Conservation (phyloP, 2,797 vertebrate species). For the Glossophaga mutica region DNA sequence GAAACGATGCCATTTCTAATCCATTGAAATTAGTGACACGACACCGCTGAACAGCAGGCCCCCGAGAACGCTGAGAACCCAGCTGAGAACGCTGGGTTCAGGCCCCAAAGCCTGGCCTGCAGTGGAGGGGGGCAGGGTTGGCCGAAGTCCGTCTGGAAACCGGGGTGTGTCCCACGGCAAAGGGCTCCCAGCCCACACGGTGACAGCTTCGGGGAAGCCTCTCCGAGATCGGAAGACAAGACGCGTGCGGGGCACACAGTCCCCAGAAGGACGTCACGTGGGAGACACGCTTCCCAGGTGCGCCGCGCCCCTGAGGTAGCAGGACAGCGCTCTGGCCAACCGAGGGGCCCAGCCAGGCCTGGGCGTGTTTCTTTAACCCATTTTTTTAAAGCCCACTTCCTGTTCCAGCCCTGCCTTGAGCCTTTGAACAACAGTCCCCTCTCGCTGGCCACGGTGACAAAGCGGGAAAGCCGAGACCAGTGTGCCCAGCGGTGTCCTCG, state of each 20-base stretch:
- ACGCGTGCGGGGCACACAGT: neutral
- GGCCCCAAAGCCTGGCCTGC: neutral
- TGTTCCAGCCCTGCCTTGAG: neutral
- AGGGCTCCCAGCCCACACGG: neutral
- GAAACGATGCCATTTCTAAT: neutral
- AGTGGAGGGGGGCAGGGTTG: fast-evolving
- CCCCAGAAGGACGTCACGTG: neutral
- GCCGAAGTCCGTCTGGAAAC: neutral
- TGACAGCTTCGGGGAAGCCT: neutral
- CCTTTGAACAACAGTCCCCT: neutral
- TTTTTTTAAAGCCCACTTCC: fast-evolving
- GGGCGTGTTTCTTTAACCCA: neutral
- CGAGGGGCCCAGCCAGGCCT: neutral
- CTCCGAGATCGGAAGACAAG: neutral
- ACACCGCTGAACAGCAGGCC: neutral
- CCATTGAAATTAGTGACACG: neutral
- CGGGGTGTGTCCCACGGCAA: neutral
- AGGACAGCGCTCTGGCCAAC: neutral
- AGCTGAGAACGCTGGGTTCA: neutral
- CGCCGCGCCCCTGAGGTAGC: fast-evolving
- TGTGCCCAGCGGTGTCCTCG: fast-evolving
- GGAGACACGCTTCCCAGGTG: no score
- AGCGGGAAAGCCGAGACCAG: fast-evolving
- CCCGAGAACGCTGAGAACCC: neutral
- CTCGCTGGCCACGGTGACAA: fast-evolving